Conservation (phyloP, 2,797 vertebrate species). For the Xenentodon cancila region DNA sequence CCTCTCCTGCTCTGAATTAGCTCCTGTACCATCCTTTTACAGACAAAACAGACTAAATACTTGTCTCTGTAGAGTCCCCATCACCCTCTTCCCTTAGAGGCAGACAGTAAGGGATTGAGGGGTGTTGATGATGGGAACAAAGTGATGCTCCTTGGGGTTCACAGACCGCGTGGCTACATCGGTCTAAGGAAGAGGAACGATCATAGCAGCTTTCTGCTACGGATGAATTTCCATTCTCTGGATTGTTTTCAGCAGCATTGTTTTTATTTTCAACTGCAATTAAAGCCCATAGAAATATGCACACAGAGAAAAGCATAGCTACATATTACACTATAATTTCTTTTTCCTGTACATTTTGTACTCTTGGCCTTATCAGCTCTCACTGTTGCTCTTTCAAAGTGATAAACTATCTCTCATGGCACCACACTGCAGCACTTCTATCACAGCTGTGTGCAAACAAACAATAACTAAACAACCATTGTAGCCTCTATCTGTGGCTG, state of each 20-base stretch:
- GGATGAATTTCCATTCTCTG: conserved; percentile 40
- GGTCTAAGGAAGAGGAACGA: conserved; percentile 45
- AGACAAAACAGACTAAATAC: conserved; percentile 20
- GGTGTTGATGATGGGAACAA: conserved; percentile 41
- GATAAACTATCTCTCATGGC: too few relatives aligned
- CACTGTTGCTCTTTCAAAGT: conserved; percentile 46
- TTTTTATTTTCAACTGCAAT: conserved; percentile 51
- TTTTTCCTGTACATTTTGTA: conserved; percentile 44
- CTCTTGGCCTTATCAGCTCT: conserved; percentile 38
- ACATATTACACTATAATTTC: conserved; percentile 52
- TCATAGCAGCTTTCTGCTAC: conserved; percentile 27
- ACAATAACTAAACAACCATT: conserved; percentile 45
- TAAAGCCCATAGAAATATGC: conserved; percentile 67
- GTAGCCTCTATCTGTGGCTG: conserved; percentile 52
- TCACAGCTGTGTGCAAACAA: conserved; percentile 19
- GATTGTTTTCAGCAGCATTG: conserved; percentile 51
- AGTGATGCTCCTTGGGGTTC: conserved; percentile 20
- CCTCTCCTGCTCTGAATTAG: conserved; percentile 1
- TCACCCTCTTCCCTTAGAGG: conserved; percentile 14
- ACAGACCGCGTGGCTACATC: conserved; percentile 24
- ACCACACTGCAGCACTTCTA: conserved; percentile 39
- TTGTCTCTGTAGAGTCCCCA: conserved; percentile 28
- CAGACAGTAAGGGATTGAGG: conserved; percentile 28
- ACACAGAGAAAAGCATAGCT: conserved; percentile 43
- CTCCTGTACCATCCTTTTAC: conserved; percentile 34